Conservation (phyloP, 2,797 vertebrate species). For the Phoeniculus purpureus region DNA sequence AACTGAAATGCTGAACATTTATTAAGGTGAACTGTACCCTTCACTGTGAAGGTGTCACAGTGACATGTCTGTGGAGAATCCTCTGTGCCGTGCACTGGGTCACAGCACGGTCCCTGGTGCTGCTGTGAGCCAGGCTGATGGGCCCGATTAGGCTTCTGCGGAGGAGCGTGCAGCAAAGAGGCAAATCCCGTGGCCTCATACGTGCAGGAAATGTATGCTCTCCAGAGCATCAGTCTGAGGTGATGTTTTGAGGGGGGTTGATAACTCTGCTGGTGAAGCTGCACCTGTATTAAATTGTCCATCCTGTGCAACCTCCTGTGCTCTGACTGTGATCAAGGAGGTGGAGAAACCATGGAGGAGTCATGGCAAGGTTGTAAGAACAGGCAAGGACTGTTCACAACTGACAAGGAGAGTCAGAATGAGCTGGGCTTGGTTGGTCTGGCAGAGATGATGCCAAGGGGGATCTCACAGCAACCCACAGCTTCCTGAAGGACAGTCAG, state of each 20-base stretch:
- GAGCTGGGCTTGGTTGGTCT: neutral
- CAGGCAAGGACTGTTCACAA: fast-evolving
- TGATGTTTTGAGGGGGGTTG: neutral
- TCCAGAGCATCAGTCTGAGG: neutral
- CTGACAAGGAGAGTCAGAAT: neutral
- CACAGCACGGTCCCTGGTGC: neutral
- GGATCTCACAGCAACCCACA: neutral
- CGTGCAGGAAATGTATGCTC: neutral
- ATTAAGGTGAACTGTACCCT: neutral
- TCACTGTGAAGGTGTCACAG: neutral
- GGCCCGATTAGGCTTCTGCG: neutral
- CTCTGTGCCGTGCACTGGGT: neutral
- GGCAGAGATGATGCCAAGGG: neutral
- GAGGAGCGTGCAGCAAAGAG: neutral
- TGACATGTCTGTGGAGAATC: neutral
- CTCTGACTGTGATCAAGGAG: neutral
- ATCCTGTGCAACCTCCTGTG: neutral
- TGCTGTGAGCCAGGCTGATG: neutral
- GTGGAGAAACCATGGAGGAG: neutral
- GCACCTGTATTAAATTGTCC: neutral
- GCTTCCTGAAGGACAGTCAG: neutral
- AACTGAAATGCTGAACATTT: neutral
- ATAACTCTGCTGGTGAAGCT: neutral
- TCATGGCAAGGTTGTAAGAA: neutral
- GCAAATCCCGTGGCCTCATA: fast-evolving